Base-by-base conservation (phyloP, 2,797 vertebrate genomes). In the Tadarida brasiliensis region DNA sequence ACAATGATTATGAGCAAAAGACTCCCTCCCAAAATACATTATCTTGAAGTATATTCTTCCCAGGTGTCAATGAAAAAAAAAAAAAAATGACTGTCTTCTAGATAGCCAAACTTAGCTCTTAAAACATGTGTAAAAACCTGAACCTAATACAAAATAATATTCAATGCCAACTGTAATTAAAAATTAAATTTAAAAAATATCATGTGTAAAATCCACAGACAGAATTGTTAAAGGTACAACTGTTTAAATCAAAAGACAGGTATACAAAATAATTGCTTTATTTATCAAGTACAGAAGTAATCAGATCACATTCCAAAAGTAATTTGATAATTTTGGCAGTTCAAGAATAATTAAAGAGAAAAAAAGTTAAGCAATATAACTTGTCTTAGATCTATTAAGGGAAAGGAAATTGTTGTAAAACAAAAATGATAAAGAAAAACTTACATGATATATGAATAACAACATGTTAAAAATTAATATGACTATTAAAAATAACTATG, bases 31-130 rank as follows among this genome's bases (percentile, higher is more conserved):
- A 90, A 90, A 81, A 94, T n/a, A 49, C 14, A 68, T 78, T 77
- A 92, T 16, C 56, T 94, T 67, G 92, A 96, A 83, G 61, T 90
- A 2, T 12, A 51, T 92, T 95, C 95, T 88, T n/a, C 20, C 24
- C n/a, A 26, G 11, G 7, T 87, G 57, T 93, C 67, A 86, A 54
- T 57, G 24, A 56, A 63, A 78, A 73, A 82, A 73, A 92, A 90
- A 57, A 76, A 78, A 78, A 82, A 92, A 78, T 63, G 12, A 94
- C 67, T 86, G 2, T 47, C 80, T 92, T 76, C 76, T 44, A 87
- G 39, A 85, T 19, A 96, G 35, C 63, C 57, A 82, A 54, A 87
- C 3, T 73, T 87, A 57, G 24, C 5, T 81, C n/a, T 77, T 80
- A 68, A 85, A 91, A 5, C 17, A 49, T 57, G 44, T 17, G 0